Percentiles rank a stretch among this genome's conserved stretches.
Evolutionary conservation across 2,113 vertebrate genomes (phyloP).

Genomic region (Recurvirostra avosetta): DNA sequence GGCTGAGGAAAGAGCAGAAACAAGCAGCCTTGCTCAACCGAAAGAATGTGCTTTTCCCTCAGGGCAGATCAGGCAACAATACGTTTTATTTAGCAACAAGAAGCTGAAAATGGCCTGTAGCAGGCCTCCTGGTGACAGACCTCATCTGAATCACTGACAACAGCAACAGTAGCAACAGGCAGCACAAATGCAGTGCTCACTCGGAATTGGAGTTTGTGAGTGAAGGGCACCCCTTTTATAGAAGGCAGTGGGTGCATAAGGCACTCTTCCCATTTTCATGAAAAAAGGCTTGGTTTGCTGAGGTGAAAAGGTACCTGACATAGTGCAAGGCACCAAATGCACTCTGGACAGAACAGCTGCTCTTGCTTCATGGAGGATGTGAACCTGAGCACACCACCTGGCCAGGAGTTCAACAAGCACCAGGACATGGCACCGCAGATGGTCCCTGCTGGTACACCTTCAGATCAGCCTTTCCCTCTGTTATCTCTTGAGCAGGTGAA

Average conservation of each 20-base stretch:
- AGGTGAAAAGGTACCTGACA: background rate
- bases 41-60: background rate
- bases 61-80: background rate
- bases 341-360: background rate
- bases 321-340: background rate
- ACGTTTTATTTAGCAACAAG: background rate
- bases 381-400: background rate
- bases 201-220: background rate
- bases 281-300: background rate
- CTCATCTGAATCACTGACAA: background rate
- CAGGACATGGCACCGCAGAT: rapidly evolving
- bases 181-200: background rate
- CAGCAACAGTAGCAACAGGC: background rate
- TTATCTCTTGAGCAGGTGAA: background rate
- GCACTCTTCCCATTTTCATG: background rate
- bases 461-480: background rate
- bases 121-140: background rate
- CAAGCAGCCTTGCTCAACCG: background rate
- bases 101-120: background rate
- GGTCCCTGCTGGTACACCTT: background rate
- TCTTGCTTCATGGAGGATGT: background rate
- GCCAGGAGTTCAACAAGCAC: background rate
- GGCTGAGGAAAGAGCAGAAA: background rate
- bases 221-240: background rate
- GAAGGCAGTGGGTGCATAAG: background rate